phyloP scores from a whole-genome alignment of 2,113 vertebrate genomes.

The Corythornis vintsioides region DNA sequence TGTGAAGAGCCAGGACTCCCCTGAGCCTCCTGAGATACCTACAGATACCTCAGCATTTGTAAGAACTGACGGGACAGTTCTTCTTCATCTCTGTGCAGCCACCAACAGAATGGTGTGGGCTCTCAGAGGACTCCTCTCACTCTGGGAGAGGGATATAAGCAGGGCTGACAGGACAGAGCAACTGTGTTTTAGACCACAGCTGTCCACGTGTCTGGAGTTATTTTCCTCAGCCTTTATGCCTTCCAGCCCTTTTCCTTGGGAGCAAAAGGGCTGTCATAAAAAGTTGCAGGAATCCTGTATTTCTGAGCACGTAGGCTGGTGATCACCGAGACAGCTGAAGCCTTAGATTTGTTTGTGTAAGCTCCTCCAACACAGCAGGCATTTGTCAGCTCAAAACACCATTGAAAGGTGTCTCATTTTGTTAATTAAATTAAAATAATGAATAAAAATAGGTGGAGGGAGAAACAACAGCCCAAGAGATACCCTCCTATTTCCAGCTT shows the following conservation, averaged over 20 bases:
- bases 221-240: slow-evolving; percentile 32
- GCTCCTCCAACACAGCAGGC: background rate
- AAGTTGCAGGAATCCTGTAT: background rate
- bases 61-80: background rate
- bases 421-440: background rate
- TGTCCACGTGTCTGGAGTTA: slow-evolving; percentile 42
- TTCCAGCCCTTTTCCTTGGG: slow-evolving; percentile 15
- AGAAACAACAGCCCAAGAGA: background rate
- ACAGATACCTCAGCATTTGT: background rate
- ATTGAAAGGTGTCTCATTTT: slow-evolving; percentile 43
- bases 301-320: slow-evolving; percentile 31
- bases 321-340: slow-evolving; percentile 36
- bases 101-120: background rate
- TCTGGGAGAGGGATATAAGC: fast-evolving
- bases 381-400: slow-evolving; percentile 36
- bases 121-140: background rate
- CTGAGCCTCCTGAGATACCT: background rate
- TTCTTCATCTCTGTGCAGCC: background rate
- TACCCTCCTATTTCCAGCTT: background rate
- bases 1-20: background rate
- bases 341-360: background rate
- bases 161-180: background rate
- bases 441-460: background rate
- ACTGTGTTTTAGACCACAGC: slow-evolving; percentile 47
- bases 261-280: background rate